Evolutionary conservation across 2,113 vertebrate species (phyloP).

Genomic region (Suricata suricatta): DNA sequence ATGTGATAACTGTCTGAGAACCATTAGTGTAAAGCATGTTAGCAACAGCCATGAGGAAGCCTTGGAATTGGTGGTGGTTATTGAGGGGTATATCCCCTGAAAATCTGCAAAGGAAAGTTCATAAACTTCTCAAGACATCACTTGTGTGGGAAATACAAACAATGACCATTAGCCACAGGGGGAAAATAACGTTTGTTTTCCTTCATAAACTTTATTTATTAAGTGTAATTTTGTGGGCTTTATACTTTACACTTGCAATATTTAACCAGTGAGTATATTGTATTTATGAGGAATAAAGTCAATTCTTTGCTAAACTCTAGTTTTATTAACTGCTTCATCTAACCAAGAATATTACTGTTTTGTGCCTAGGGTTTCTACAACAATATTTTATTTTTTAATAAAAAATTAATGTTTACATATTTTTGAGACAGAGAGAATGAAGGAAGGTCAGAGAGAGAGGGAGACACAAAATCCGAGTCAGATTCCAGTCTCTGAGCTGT

Average conservation of each 20-base stretch:
- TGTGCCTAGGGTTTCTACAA: fast-evolving
- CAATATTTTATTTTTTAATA: too few species aligned
- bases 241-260: not conserved
- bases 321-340: not conserved
- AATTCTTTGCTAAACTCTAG: not conserved
- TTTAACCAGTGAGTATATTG: not conserved
- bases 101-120: not conserved
- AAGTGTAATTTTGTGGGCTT: not conserved
- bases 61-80: not conserved
- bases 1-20: not conserved
- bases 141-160: not conserved
- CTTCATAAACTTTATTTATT: not conserved
- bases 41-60: not conserved
- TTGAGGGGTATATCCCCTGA: too few species aligned
- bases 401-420: too few species aligned
- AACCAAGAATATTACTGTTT: not conserved
- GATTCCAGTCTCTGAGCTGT: too few species aligned
- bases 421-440: too few species aligned
- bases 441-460: too few species aligned
- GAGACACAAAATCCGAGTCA: too few species aligned
- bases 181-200: not conserved
- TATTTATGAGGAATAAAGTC: not conserved
- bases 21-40: not conserved
- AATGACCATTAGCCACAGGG: not conserved
- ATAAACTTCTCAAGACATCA: not conserved